These are phyloP conservation scores for Poeciliopsis turneri DNA, from an alignment of 2,797 vertebrate genomes.

Conservation along the genomic window DNA sequence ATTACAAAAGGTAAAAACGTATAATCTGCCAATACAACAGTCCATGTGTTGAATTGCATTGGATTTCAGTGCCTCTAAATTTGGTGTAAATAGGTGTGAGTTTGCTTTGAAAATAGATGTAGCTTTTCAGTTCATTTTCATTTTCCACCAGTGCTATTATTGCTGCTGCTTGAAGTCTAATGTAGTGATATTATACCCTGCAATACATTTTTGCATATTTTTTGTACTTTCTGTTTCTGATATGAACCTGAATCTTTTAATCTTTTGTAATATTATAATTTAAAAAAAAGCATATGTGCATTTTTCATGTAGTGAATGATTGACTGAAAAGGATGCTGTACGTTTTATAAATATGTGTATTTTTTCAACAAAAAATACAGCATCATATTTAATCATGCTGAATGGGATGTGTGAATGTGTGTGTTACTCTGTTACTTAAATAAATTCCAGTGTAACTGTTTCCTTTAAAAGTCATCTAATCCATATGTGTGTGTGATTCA, in stretches of 20 bases:
- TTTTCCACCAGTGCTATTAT: neutral
- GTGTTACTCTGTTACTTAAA: neutral
- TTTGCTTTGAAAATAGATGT: neutral
- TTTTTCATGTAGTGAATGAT: neutral
- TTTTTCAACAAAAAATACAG: too few relatives aligned
- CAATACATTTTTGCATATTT: neutral
- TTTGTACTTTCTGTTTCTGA: neutral
- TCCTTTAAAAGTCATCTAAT: too few relatives aligned
- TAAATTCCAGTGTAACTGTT: neutral
- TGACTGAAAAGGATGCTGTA: neutral
- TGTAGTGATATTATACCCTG: neutral
- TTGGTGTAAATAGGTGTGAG: neutral
- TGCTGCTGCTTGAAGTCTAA: neutral
- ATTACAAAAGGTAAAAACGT: neutral
- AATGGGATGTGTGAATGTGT: neutral
- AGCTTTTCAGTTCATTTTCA: neutral
- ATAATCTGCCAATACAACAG: neutral
- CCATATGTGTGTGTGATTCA: too few relatives aligned
- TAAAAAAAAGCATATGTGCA: neutral
- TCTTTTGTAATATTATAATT: neutral
- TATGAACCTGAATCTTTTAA: neutral
- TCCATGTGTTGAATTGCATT: neutral
- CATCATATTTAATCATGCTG: too few relatives aligned
- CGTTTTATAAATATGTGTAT: neutral
- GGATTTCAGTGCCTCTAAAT: neutral